Base-by-base conservation (phyloP, 2,888 invertebrate species). In the Phytoseiulus persimilis region DNA sequence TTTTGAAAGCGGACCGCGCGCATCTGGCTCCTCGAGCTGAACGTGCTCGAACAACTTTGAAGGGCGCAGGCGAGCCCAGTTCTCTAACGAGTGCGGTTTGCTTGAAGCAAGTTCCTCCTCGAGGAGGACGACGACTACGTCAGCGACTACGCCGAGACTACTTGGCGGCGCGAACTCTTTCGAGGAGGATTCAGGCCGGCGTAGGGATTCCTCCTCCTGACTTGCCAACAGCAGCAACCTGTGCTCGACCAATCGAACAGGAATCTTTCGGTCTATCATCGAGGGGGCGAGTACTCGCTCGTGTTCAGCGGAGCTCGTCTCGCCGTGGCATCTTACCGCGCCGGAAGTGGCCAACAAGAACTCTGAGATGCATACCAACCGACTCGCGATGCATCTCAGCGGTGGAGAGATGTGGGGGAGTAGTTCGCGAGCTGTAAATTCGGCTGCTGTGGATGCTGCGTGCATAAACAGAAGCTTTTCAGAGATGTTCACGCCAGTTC, bases 1-100 rank as follows among this genome's bases (percentile, higher is more conserved):
- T 65, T 65, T 65, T 28, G 65, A 65, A 65, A 28, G 65, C 65
- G 65, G 28, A 28, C 11, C 23, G 28, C 65, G 28, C 65, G 65
- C 65, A 65, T 65, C 65, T 65, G 65, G 65, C 65, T 65, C 18
- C 65, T 65, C 65, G 18, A 65, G 65, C 18, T 65, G 65, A 65
- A 65, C 65, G 65, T 65, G 65, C 65, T 65, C 28, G 23, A 65
- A 65, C 65, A 65, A 65, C 65, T 65, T 65, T 65, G 65, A 65
- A 65, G 18, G 65, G 65, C 65, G 65, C 39, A 3, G 3, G 39
- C 65, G 65, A 65, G 65, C 65, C 14, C 65, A 11, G 65, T 65
- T 65, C 65, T 65, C 65, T 65, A 65, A 65, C 65, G 65, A 65
- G 65, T 65, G 65, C 65, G 65, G 65, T 65, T 65, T 65, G 65